Evolutionary conservation across 1,140 invertebrate species (phyloP), one percentile per base, ranked within the genome.

Genomic region (Dermatophagoides farinae): DNA sequence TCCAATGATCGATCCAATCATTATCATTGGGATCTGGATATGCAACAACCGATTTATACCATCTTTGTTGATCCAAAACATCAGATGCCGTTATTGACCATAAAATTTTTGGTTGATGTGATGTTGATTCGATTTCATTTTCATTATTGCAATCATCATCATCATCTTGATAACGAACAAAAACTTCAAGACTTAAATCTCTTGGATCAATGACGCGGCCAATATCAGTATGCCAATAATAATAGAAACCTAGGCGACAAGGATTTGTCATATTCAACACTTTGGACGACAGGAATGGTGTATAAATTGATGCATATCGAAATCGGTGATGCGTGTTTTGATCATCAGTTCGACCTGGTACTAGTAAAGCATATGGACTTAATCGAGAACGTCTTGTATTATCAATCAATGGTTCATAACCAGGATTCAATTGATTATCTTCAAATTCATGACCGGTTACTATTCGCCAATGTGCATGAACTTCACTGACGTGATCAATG

Each of bases 391-490:
- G 53, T 55, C 31, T 18, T 5, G 53, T 38, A 23, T 44, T 55
- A 23, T 55, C 53, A 55, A 55, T 40, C 25, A n/a, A n/a, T 20
- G 53, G 53, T 5, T 55, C 53, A 40, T 55, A 55, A 20, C 10
- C 12, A 6, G 14, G 10, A 12, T 12, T 14, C 12, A 18, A 55
- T 44, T 40, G 23, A 20, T 23, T 38, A 18, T 11, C 11, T 18
- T 40, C 10, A 71, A 55, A 20, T 12, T 55, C 39, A 4, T 1
- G 2, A n/a, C 25, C 53, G 2, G 25, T 23, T n/a, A 25, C 25
- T 4, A 23, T 14, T 4, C 25, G 14, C 12, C 14, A n/a, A 14
- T 14, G 31, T 1, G 14, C 38, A 55, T 31, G 23, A 39, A 6
- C 14, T 12, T 55, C 53, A 43, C 5, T 43, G 4, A 38, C 2